Conservation (phyloP, 2,113 vertebrate species). For the Zosterops pallidus region DNA sequence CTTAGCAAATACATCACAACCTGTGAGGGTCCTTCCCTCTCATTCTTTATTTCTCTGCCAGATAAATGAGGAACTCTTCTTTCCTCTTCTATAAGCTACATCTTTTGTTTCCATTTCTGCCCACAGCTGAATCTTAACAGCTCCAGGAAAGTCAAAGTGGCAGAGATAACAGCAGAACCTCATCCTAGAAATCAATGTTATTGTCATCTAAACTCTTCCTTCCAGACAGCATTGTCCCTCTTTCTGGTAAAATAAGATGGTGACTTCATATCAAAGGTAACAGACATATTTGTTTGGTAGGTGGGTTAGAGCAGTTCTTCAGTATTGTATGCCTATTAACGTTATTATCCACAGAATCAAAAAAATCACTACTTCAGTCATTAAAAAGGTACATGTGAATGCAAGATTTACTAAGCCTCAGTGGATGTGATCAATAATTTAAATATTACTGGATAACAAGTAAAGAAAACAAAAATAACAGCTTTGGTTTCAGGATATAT, state of each 20-base stretch:
- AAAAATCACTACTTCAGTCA: conserved; percentile 39
- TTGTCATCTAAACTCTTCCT: neutral
- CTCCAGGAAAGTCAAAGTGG: neutral
- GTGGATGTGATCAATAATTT: conserved; percentile 56
- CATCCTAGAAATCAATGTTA: neutral
- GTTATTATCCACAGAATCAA: neutral
- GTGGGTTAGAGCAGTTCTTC: neutral
- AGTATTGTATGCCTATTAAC: neutral
- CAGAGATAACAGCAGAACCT: neutral
- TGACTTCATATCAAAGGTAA: conserved; percentile 15
- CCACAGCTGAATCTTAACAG: neutral
- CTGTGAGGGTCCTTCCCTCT: neutral
- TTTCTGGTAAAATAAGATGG: neutral
- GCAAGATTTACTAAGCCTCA: conserved; percentile 44
- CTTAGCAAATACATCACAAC: neutral
- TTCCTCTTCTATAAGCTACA: neutral
- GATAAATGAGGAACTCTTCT: neutral
- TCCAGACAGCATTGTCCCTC: neutral
- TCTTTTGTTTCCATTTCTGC: neutral
- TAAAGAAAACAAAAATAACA: conserved; percentile 67
- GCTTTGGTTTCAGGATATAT: conserved; percentile 48
- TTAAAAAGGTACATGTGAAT: conserved; percentile 38
- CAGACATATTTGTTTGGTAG: neutral
- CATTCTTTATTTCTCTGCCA: neutral
- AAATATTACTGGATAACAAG: conserved; percentile 42